Percentiles rank a stretch among this genome's conserved stretches.
These are phyloP conservation scores for Phyto melanocephala DNA, from an alignment of 2,888 invertebrate species.

Conservation along the genomic window DNA sequence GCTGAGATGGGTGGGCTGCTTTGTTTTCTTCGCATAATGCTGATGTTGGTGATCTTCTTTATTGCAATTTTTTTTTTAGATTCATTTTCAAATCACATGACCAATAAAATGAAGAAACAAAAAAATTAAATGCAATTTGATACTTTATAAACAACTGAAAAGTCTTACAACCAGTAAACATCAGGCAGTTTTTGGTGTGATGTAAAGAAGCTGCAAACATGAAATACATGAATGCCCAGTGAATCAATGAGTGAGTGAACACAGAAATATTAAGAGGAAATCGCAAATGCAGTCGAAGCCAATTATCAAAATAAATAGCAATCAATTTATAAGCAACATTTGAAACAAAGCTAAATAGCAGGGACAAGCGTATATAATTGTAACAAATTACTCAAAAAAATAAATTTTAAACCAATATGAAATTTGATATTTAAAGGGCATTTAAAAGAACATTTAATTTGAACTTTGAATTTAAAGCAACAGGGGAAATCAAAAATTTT, in stretches of 20 bases:
- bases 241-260: conserved; percentile 25
- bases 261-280: conserved; percentile 33
- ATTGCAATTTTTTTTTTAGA: conserved; percentile 14
- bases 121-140: conserved; percentile 41
- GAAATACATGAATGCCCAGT: conserved; percentile 34
- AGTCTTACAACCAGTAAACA: not conserved
- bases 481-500: not conserved
- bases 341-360: not conserved
- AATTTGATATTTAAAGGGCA: conserved; percentile 68
- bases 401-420: conserved; percentile 37
- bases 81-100: conserved; percentile 25
- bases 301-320: conserved; percentile 74
- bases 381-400: conserved; percentile 21
- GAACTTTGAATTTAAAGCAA: not conserved
- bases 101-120: conserved; percentile 14
- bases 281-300: conserved; percentile 67
- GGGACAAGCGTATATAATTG: conserved; percentile 52
- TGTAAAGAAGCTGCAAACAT: conserved; percentile 53
- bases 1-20: conserved; percentile 71
- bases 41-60: conserved; percentile 2
- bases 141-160: conserved; percentile 36
- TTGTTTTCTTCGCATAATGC: conserved; percentile 19
- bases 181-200: conserved; percentile 34
- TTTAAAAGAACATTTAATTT: conserved; percentile 65
- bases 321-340: conserved; percentile 69